Evolutionary conservation across 2,797 vertebrate species (phyloP).

Genomic region (Platalea minor): DNA sequence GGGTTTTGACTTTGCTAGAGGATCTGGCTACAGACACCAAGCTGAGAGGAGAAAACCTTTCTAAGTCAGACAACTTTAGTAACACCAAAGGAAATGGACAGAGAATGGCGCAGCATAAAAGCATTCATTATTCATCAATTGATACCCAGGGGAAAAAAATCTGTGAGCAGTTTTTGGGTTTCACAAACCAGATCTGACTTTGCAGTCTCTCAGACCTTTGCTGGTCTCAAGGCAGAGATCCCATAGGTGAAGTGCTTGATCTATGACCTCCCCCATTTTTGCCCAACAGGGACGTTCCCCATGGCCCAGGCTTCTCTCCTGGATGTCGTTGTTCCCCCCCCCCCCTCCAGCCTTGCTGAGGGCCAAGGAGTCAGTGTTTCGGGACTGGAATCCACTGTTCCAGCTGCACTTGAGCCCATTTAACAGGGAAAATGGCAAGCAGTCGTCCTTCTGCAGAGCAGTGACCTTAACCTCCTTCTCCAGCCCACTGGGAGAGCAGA

Average conservation of each 20-base stretch:
- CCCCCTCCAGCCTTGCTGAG: background rate
- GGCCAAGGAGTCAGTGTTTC: background rate
- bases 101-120: background rate
- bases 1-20: background rate
- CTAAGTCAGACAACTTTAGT: background rate
- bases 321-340: accelerated
- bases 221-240: background rate
- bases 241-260: background rate
- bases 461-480: slow-evolving; percentile 41
- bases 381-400: background rate
- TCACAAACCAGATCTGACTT: background rate
- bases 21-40: background rate
- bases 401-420: background rate
- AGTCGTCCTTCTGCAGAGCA: background rate
- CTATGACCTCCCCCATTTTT: background rate
- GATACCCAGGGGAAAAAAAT: background rate
- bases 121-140: background rate
- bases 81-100: background rate
- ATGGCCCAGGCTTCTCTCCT: background rate
- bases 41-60: background rate
- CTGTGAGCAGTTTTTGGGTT: background rate
- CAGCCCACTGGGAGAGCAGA: background rate
- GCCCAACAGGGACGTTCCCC: background rate
- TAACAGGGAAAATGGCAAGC: background rate
- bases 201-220: background rate